phyloP scores from a whole-genome alignment of 64 coral and sea anemone species.

The Pocillopora verrucosa region DNA sequence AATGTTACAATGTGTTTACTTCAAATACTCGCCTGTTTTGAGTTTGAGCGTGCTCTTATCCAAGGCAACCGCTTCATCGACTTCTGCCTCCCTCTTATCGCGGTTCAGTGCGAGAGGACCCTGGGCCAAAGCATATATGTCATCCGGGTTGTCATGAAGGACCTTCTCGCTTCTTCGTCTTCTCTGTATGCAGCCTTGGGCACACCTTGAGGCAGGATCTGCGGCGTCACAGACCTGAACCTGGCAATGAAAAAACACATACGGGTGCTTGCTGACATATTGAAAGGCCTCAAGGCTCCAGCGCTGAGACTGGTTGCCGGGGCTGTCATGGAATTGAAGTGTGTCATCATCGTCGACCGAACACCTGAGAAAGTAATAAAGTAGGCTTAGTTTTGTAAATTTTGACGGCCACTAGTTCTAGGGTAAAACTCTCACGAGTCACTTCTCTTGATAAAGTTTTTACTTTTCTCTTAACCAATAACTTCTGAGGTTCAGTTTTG shows the following conservation, averaged over 20 bases:
- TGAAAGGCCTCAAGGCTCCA: slow-evolving; percentile 82
- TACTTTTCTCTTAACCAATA: no score
- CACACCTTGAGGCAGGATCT: slow-evolving; percentile 60
- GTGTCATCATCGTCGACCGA: slow-evolving; percentile 58
- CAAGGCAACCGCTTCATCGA: neutral
- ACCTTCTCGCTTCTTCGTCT: neutral
- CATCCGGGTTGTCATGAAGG: neutral
- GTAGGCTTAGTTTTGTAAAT: no score
- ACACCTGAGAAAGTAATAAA: slow-evolving; percentile 36
- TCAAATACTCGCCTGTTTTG: neutral
- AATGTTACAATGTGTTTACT: neutral
- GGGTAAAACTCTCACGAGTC: no score
- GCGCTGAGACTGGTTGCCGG: slow-evolving; percentile 20
- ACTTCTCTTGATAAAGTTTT: no score
- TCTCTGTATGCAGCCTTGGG: slow-evolving; percentile 25
- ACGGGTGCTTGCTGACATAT: slow-evolving; percentile 57
- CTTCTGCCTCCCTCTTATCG: neutral
- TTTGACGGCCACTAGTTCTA: no score
- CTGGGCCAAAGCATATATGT: slow-evolving; percentile 22
- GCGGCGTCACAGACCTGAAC: slow-evolving; percentile 71
- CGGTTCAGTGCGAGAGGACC: slow-evolving; percentile 16
- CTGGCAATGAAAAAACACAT: slow-evolving; percentile 80
- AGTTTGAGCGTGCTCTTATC: slow-evolving; percentile 2
- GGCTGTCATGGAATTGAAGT: slow-evolving; percentile 21
- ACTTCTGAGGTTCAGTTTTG: no score